Evolutionary conservation across 2,113 vertebrate genomes (phyloP), one percentile per base, ranked within the genome.

Genomic region (Holacanthus passer): DNA sequence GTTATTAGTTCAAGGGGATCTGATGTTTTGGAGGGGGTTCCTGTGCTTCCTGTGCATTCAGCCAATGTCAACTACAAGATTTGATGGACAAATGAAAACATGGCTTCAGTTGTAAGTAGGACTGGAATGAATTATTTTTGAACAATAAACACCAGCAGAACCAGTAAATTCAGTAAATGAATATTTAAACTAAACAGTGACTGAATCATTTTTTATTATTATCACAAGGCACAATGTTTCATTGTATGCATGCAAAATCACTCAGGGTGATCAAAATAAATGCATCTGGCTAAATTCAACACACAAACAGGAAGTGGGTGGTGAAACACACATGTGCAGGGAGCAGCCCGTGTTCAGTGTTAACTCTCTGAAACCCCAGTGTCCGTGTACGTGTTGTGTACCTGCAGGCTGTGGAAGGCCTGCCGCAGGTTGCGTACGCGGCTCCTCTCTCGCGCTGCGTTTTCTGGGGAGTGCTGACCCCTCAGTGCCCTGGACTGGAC

Each of bases 341-440:
- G 37, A 58, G 58, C 22, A 39, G 39, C 35, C 12, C 2, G 9
- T n/a, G 24, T 70, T 39, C 22, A 27, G 10, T 17, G 29, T 52
- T 7, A 13, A 7, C 31, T 45, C 1, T 45, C 7, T 41, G 7
- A 11, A 11, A 41, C 39, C 10, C 2, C 12, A 59, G 24, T 17
- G 48, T 29, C 13, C 1, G 4, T 29, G 55, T 24, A 3, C 12
- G 58, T 29, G 4, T n/a, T n/a, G 13, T 3, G 29, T 79, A 93
- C 93, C 94, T 98, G 97, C 81, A 98, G 92, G 16, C 95, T 95
- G 91, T 95, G 93, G 89, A 97, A 97, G 37, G 96, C 97, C 89
- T 95, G 94, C 20, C 95, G 93, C n/a, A 97, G 93, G 9, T 95
- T 96, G 11, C 92, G 91, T 3, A 98, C 96, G 0, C 95, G 91